Evolutionary conservation across 2,113 vertebrate species (phyloP), one percentile per base, ranked within the genome.

Genomic region (Dendropsophus ebraccatus): DNA sequence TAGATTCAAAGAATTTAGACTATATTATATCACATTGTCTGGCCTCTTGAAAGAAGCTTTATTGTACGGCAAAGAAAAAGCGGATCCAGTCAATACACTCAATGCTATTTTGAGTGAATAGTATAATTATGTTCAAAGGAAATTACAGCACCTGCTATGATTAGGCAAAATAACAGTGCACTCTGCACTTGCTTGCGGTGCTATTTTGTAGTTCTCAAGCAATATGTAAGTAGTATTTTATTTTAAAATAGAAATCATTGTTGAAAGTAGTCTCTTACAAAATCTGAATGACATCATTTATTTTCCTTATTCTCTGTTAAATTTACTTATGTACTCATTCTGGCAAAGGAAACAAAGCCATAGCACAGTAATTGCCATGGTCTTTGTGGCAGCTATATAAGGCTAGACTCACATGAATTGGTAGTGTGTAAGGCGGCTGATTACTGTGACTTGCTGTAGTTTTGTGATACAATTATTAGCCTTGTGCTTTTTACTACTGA

Each of bases 101-200:
- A 76, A 25, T 7, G 19, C 17, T 84, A 76, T 76, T 76, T 76
- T 84, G 72, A 84, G 72, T 62, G 54, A 84, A 84, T 76, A 74
- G 72, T 41, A 50, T 84, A 84, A 84, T 84, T 84, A 76, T 60
- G 60, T 76, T 84, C 52, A 49, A 78, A 37, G 49, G 54, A 84
- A 84, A 76, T 76, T 76, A 84, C 72, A 84, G 32, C 82, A 70
- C 54, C 82, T 76, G 70, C 82, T 84, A 84, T 76, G 82, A 76
- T 75, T 76, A 76, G 58, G 72, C 82, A 84, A 76, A 84, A 84
- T 74, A 84, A 32, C 72, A 76, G 54, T 50, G 54, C 56, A 62
- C 54, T 76, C 52, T 17, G 32, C 82, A n/a, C 50, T 65, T 60
- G 52, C n/a, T 45, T 76, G 82, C 19, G 49, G 25, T 62, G 37